Conservation (phyloP, 1,140 invertebrate species). For the Zaprionus ornatus region DNA sequence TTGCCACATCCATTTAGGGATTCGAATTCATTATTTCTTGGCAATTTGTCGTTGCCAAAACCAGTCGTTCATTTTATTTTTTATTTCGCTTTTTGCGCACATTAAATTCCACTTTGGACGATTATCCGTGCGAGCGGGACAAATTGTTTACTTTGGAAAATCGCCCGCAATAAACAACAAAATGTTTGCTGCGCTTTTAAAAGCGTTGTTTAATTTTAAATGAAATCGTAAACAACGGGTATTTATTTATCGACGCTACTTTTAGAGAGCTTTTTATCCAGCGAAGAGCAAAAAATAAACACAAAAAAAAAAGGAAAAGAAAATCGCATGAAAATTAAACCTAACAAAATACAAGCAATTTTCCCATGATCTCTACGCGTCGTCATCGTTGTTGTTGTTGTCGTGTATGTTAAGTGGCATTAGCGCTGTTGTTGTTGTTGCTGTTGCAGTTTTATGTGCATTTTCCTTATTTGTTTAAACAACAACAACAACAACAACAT, state of each 20-base stretch:
- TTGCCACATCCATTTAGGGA: not conserved
- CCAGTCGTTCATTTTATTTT: not conserved
- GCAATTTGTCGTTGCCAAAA: conserved; percentile 23
- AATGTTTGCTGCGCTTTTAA: conserved; percentile 42
- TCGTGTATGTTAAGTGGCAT: conserved; percentile 48
- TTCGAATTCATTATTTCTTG: conserved; percentile 7
- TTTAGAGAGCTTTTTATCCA: conserved; percentile 38
- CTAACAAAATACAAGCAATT: conserved; percentile 60
- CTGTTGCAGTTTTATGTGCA: conserved; percentile 60
- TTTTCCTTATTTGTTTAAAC: conserved; percentile 78
- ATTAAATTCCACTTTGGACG: conserved; percentile 60
- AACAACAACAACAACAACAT: conserved; percentile 56
- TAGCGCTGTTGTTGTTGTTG: conserved; percentile 37
- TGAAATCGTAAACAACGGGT: conserved; percentile 65
- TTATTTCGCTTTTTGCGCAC: conserved; percentile 33
- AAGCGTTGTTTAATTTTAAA: conserved; percentile 74
- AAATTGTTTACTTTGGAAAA: conserved; percentile 71
- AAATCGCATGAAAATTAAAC: conserved; percentile 63
- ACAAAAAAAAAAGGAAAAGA: not conserved
- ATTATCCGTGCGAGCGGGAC: conserved; percentile 35
- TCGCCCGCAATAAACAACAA: conserved; percentile 55
- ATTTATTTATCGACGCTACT: conserved; percentile 61
- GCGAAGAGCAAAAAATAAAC: not conserved
- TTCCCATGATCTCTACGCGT: conserved; percentile 68
- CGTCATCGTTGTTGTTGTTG: conserved; percentile 38